phyloP scores from a whole-genome alignment of 2,888 invertebrate species.

The Hemaris fuciformis region DNA sequence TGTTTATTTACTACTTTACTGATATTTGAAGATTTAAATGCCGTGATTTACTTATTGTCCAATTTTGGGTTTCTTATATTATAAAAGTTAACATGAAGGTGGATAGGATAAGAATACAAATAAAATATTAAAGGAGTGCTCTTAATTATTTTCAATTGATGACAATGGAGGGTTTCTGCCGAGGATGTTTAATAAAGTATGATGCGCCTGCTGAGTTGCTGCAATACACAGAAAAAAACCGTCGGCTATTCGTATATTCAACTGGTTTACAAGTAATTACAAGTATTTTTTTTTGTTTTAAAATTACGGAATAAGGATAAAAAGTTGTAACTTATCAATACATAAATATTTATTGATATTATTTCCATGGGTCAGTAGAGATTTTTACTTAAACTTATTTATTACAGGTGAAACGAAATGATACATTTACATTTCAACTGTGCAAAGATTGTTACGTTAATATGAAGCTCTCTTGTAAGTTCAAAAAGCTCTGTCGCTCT shows the following conservation, averaged over 20 bases:
- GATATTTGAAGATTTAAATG: too few species aligned
- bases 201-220: conserved; percentile 56
- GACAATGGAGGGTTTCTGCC: conserved; percentile 66
- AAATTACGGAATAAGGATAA: too few species aligned
- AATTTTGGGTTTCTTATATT: too few species aligned
- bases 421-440: conserved; percentile 63
- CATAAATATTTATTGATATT: too few species aligned
- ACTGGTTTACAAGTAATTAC: conserved; percentile 68
- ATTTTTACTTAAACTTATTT: not conserved
- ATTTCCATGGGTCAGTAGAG: not conserved
- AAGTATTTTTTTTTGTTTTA: too few species aligned
- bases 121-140: not conserved
- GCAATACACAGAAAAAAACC: conserved; percentile 64
- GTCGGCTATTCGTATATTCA: conserved; percentile 65
- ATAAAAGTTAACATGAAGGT: too few species aligned
- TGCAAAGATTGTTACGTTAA: conserved; percentile 67
- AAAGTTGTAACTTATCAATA: not conserved
- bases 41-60: too few species aligned
- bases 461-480: conserved; percentile 66
- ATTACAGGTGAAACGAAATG: conserved; percentile 67
- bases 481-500: conserved; percentile 69
- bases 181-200: conserved; percentile 65
- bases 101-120: too few species aligned
- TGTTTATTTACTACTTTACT: too few species aligned
- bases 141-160: not conserved